Evolutionary conservation across 2,113 vertebrate species (phyloP).

Genomic region (Sciurus niger): DNA sequence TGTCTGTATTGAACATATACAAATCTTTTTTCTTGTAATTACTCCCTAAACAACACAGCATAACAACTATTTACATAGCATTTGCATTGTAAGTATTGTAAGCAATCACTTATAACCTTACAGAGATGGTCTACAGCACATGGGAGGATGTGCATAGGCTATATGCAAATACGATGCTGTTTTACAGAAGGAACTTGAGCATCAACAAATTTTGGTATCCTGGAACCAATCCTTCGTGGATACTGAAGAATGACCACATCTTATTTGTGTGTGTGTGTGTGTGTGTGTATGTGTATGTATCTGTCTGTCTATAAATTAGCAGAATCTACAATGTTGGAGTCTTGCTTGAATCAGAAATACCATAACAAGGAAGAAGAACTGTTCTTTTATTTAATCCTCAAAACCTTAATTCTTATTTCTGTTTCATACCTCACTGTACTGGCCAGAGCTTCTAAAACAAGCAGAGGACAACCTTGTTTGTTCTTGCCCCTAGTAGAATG

Average conservation of each 20-base stretch:
- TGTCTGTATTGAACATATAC: background rate
- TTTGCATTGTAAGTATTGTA: background rate
- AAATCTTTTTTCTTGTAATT: too few species aligned
- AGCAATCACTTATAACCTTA: background rate
- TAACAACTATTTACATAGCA: background rate
- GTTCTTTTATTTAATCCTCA: background rate
- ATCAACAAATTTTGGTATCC: too few species aligned
- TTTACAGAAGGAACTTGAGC: background rate
- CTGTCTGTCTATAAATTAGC: background rate
- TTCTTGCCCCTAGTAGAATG: background rate
- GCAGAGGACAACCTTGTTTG: background rate
- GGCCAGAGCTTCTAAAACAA: conserved; percentile 12
- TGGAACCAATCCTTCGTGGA: background rate
- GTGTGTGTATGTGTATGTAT: too few species aligned
- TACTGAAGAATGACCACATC: background rate
- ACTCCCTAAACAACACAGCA: background rate
- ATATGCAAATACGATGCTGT: background rate
- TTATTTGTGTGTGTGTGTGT: background rate
- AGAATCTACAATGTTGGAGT: background rate
- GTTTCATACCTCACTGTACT: background rate
- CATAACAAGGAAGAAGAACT: background rate
- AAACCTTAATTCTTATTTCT: background rate
- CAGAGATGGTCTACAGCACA: background rate
- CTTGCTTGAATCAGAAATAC: background rate
- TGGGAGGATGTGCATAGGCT: background rate